phyloP scores from a whole-genome alignment of 2,113 vertebrate species.

The Cichladusa arquata region DNA sequence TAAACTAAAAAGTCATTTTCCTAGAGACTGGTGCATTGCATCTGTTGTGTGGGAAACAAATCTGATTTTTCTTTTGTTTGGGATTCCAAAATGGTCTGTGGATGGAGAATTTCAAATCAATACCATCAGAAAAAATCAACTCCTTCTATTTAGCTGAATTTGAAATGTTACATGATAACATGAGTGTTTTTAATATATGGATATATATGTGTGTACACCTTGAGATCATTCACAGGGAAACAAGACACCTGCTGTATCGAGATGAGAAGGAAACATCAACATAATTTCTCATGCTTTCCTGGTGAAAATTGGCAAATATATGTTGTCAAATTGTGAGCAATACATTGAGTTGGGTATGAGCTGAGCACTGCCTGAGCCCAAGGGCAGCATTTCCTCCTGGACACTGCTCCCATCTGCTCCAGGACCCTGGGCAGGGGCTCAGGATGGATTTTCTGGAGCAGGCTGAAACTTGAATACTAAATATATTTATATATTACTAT shows the following conservation, averaged over 20 bases:
- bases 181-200: neutral
- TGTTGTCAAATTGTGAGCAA: neutral
- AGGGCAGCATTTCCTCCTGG: neutral
- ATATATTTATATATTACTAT: neutral
- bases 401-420: neutral
- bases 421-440: neutral
- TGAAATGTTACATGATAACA: conserved; percentile 4
- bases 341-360: neutral
- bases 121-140: neutral
- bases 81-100: neutral
- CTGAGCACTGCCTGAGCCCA: neutral
- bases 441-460: neutral
- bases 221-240: conserved; percentile 29
- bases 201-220: neutral
- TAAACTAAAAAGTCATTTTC: neutral
- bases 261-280: neutral
- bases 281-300: neutral
- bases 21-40: neutral
- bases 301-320: neutral
- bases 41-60: conserved; percentile 44
- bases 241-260: neutral
- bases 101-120: conserved; percentile 1
- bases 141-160: neutral
- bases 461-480: neutral
- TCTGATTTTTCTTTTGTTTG: neutral